Conservation (phyloP, 92 coral and sea anemone species). For the Actinostola sp. region DNA sequence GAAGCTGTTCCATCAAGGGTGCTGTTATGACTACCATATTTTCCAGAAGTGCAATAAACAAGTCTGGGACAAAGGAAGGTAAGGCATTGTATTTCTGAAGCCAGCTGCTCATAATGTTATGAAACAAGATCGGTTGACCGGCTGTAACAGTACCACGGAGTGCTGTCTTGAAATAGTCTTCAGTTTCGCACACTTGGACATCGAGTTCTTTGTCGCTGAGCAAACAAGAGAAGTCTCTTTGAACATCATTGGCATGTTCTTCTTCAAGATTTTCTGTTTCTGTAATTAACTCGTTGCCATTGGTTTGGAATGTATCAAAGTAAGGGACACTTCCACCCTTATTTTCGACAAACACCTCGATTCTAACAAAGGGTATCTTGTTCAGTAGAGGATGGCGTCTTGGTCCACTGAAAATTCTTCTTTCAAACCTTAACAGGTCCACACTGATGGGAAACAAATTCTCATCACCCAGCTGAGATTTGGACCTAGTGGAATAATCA, state of each 20-base stretch:
- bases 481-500: neutral
- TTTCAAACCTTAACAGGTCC: conserved; percentile 11
- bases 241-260: conserved; percentile 4
- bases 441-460: conserved; percentile 7
- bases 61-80: conserved; percentile 13
- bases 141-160: conserved; percentile 7
- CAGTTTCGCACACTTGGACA: neutral
- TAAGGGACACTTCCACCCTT: conserved; percentile 7
- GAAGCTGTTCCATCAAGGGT: conserved; percentile 7
- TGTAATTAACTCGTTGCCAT: neutral
- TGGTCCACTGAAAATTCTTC: conserved; percentile 8
- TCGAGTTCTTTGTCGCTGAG: neutral
- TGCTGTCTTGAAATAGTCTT: conserved; percentile 5
- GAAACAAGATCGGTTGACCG: neutral
- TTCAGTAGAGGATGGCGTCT: conserved; percentile 17
- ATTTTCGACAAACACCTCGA: conserved; percentile 18
- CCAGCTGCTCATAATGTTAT: neutral
- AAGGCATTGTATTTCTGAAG: neutral
- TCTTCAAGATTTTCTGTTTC: conserved; percentile 10
- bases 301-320: conserved; percentile 18
- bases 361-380: conserved; percentile 14
- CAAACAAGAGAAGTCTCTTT: conserved; percentile 10
- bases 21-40: neutral
- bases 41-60: conserved; percentile 7
- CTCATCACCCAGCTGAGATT: conserved; percentile 6